Evolutionary conservation across 35 echinoderm and acorn worm species (phyloP).

Genomic region (Heliocidaris tuberculata): DNA sequence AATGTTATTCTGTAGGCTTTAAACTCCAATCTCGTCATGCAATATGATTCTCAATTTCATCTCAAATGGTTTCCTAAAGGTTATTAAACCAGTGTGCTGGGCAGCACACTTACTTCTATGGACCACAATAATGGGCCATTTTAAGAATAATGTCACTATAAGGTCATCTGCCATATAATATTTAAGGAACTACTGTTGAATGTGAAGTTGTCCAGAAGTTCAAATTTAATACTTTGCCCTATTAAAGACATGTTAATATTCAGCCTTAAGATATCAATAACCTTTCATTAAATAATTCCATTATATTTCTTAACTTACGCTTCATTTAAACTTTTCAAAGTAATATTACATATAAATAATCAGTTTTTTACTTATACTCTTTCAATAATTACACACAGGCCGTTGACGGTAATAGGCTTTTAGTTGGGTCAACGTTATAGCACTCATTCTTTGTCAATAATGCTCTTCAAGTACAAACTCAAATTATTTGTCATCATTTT

Average conservation of each 20-base stretch:
- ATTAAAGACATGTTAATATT: too few relatives aligned
- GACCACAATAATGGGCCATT: background rate
- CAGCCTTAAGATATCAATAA: too few relatives aligned
- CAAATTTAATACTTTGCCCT: background rate
- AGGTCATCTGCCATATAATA: background rate
- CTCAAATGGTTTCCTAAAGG: background rate
- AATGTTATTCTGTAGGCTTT: background rate
- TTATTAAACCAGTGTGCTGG: background rate
- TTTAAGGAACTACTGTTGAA: background rate
- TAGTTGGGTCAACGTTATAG: background rate
- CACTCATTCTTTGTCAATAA: background rate
- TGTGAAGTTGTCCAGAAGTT: background rate
- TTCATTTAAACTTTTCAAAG: too few relatives aligned
- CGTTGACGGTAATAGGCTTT: background rate
- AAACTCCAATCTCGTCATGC: background rate
- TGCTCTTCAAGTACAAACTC: background rate
- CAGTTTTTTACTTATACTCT: too few relatives aligned
- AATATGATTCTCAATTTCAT: background rate
- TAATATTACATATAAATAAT: too few relatives aligned
- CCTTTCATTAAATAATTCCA: too few relatives aligned
- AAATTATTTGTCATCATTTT: background rate
- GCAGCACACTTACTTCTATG: background rate
- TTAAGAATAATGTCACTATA: background rate
- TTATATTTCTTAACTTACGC: too few relatives aligned
- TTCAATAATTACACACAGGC: background rate